These are phyloP conservation scores for Peromyscus maniculatus DNA, from an alignment of 2,113 vertebrate genomes.

Conservation along the genomic window DNA sequence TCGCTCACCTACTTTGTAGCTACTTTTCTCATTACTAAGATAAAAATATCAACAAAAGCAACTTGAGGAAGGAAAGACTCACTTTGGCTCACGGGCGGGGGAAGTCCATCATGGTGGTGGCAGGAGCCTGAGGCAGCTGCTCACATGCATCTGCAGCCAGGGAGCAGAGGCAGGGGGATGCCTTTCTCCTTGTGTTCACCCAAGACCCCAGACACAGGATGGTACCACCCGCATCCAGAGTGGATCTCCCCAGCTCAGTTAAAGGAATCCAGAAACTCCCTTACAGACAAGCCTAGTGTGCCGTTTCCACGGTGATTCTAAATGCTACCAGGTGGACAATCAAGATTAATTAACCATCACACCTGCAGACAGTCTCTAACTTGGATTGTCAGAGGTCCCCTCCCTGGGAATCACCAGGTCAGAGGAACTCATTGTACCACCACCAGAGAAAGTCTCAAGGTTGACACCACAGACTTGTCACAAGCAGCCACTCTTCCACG, in stretches of 20 bases:
- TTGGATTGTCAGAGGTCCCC: neutral
- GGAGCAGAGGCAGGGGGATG: neutral
- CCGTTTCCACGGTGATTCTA: neutral
- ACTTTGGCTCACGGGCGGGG: neutral
- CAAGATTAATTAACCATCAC: neutral
- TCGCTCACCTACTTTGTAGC: neutral
- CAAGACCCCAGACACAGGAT: neutral
- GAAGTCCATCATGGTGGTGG: neutral
- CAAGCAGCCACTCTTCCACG: neutral
- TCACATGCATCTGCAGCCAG: neutral
- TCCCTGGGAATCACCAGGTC: neutral
- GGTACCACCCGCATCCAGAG: neutral
- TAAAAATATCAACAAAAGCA: neutral
- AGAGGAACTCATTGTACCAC: neutral
- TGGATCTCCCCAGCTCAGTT: neutral
- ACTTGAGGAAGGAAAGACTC: neutral
- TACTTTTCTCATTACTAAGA: neutral
- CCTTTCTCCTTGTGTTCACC: neutral
- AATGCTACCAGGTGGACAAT: neutral
- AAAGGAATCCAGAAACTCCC: neutral
- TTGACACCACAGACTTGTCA: too few relatives aligned
- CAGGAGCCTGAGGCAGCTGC: neutral
- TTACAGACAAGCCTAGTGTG: neutral
- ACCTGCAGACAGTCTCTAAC: neutral
- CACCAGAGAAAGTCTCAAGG: neutral